Evolutionary conservation across 1,140 invertebrate species (phyloP), one percentile per base, ranked within the genome.

Genomic region (Bicyclus anynana): DNA sequence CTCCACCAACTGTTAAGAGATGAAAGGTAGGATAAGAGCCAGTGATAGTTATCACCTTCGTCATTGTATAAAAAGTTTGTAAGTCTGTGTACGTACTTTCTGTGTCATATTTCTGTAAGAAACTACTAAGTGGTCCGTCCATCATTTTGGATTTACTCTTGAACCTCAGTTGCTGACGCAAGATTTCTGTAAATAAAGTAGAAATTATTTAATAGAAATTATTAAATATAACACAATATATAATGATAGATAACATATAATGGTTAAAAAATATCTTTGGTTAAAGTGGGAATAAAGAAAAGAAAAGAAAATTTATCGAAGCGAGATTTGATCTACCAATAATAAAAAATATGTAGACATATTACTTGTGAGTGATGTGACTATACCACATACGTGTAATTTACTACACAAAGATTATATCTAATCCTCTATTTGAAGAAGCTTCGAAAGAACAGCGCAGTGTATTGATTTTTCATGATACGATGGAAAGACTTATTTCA

Each of bases 1-100:
- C 72, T 20, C 52, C 68, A 48, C 62, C 71, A 70, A 72, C 74
- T 80, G 56, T 50, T 33, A 13, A 62, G 57, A 33, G n/a, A 6
- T 7, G 3, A 33, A 3, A 33, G 29, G 9, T 33, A 1, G 9
- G 10, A 12, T 2, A 29, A 29, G 27, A 7, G 4, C 5, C 5
- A 2, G 5, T 5, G 27, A 2, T 29, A 7, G 2, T 29, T 10
- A 29, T 29, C n/a, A n/a, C n/a, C n/a, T n/a, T n/a, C n/a, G n/a
- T n/a, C n/a, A n/a, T n/a, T n/a, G n/a, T n/a, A n/a, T n/a, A n/a
- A n/a, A n/a, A n/a, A 27, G 26, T 27, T 9, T 27, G 5, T 4
- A 27, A 27, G 26, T 0, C 4, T 4, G 10, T 4, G 9, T 44
- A 51, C 56, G 59, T 64, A 59, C 62, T 51, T 17, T 59, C 47